Evolutionary conservation across 2,113 vertebrate species (phyloP), one percentile per base, ranked within the genome.

Genomic region (Pelobates fuscus): DNA sequence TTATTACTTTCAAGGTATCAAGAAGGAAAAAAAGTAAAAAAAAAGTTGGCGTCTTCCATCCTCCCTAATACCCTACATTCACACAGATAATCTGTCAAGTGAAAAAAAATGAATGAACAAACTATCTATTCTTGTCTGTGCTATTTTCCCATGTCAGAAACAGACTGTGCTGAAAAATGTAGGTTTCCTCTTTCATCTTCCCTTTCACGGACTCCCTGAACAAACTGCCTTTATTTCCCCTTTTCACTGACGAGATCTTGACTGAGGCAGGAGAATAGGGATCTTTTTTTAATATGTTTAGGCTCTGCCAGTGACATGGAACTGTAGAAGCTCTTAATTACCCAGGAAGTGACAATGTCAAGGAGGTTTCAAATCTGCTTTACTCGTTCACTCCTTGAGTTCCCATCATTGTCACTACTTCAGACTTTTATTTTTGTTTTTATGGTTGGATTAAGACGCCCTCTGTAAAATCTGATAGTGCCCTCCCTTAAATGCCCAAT

Each of bases 91-190:
- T 88, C 90, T 86, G 86, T 87, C 83, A 84, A 85, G 85, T 65
- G 78, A 64, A 57, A 29, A 84, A 81, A 85, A 81, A 84, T 77
- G 79, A 79, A 82, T 26, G 82, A 88, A 89, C 88, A 92, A 89
- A 84, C 83, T 81, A 77, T 86, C 87, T 82, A 84, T 91, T 91
- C 89, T 91, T 89, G 85, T 86, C 86, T 83, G 84, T 0, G 12
- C 87, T 85, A 80, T 89, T 90, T 89, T 89, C 89, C 90, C 89
- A 91, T 78, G 86, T 89, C 88, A 89, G 84, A 80, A 84, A 80
- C 89, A 86, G 85, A 71, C 88, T 84, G 84, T 77, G 81, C 81
- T 84, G 84, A 88, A 84, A 89, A 89, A 89, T 83, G 81, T 83
- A 86, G 85, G 81, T 87, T 88, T 86, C 84, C 80, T 79, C 83